These are phyloP conservation scores for Siniperca chuatsi DNA, from an alignment of 2,113 vertebrate genomes.

Conservation along the genomic window DNA sequence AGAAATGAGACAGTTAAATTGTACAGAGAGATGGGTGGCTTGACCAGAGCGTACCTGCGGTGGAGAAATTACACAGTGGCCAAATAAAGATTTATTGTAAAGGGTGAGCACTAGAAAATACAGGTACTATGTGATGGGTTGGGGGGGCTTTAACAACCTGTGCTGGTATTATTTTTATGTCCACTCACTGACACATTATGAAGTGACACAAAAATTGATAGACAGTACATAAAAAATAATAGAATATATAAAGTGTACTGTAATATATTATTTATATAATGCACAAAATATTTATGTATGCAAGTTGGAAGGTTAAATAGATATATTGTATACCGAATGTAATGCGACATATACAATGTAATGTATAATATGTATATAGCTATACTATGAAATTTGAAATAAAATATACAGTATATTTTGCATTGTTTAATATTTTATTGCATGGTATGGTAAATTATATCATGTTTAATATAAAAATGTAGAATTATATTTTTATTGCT, in stretches of 20 bases:
- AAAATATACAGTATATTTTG: neutral
- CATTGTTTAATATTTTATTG: neutral
- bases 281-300: neutral
- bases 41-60: constrained; percentile 43
- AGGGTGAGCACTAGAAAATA: constrained; percentile 22
- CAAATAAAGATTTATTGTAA: constrained; percentile 59
- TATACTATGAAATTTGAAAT: no score
- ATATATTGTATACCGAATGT: neutral
- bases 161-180: constrained; percentile 13
- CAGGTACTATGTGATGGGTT: constrained; percentile 33
- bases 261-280: neutral
- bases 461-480: no score
- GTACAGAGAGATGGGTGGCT: constrained; percentile 61
- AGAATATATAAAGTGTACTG: neutral
- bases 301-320: neutral
- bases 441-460: no score
- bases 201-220: neutral
- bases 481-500: neutral
- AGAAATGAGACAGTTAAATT: constrained; percentile 75
- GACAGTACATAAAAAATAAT: neutral
- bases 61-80: constrained; percentile 38
- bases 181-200: neutral
- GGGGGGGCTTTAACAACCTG: neutral
- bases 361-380: no score
- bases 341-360: no score